Conservation (phyloP, 2,797 vertebrate genomes). For the Sardinella longiceps region DNA sequence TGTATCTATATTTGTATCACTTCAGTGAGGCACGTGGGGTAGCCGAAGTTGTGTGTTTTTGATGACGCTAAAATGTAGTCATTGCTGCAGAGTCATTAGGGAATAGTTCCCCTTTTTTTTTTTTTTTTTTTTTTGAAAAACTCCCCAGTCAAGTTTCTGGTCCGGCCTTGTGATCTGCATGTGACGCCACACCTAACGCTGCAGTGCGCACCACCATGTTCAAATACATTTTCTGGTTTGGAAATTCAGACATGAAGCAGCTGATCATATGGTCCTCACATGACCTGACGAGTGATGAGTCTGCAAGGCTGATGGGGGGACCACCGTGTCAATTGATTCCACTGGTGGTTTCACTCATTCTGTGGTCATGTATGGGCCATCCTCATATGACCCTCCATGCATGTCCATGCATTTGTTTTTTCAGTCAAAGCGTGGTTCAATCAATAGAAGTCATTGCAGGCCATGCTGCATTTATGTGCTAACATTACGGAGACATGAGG, state of each 20-base stretch:
- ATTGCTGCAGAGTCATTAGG: conserved; percentile 1
- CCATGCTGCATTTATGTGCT: too few species aligned
- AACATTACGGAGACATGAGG: neutral
- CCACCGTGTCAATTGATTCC: neutral
- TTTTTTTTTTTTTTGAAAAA: neutral
- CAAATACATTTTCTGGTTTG: neutral
- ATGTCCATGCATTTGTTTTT: neutral
- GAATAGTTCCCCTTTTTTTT: neutral
- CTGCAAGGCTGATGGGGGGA: neutral
- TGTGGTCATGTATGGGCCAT: neutral
- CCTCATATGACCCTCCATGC: neutral
- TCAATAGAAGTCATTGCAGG: neutral
- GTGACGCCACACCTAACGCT: neutral
- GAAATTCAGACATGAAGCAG: neutral
- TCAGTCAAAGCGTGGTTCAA: neutral
- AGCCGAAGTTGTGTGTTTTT: neutral
- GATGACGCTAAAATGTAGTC: neutral
- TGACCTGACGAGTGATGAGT: neutral
- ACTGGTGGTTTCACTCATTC: neutral
- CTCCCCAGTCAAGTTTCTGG: neutral
- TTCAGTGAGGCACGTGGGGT: neutral
- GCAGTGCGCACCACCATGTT: neutral
- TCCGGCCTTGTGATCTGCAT: conserved; percentile 21
- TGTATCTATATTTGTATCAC: neutral
- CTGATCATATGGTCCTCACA: neutral